Base-by-base conservation (phyloP, 2,888 invertebrate genomes). In the Acanthosepion pharaonis region DNA sequence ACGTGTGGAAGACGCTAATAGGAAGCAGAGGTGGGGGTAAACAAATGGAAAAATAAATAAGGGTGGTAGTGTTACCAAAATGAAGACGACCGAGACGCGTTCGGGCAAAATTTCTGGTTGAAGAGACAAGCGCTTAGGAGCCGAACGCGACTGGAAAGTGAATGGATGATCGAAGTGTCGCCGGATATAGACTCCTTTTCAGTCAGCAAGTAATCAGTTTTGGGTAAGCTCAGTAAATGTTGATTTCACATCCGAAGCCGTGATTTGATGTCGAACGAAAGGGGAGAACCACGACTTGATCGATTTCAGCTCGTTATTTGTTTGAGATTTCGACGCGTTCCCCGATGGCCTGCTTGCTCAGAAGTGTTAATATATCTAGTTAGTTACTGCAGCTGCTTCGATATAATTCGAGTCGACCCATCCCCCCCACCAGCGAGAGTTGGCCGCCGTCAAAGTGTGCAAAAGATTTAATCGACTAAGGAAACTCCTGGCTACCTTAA, bases 141-240 rank as follows among this genome's bases (percentile, higher is more conserved):
- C 11, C 78, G n/a, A 78, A 33, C n/a, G n/a, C 78, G 3, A 5
- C 78, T 78, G n/a, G 9, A n/a, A 78, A 78, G n/a, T n/a, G 78
- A 78, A n/a, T 11, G 33, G 78, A 33, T 23, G 23, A 5, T 64
- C 64, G 28, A 33, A n/a, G n/a, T 78, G 78, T 78, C 78, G 78
- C 78, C 78, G 78, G 78, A 78, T 78, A 78, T 78, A 78, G 78
- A 78, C n/a, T 78, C 78, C n/a, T 78, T n/a, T 78, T n/a, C n/a
- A 78, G 33, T 33, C 15, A 11, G n/a, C 33, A 78, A n/a, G 33
- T 78, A 78, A 78, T 78, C 78, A 78, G 78, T 78, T 78, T 78
- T n/a, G 33, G n/a, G 33, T 33, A 78, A 78, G n/a, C 78, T 78
- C 15, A n/a, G 78, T 78, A n/a, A 78, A 78, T 78, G 78, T n/a